A percentile compares a stretch with the other conserved stretches of the same genome.
Conservation (phyloP, 2,888 invertebrate species). For the Melinaea marsaeus region DNA sequence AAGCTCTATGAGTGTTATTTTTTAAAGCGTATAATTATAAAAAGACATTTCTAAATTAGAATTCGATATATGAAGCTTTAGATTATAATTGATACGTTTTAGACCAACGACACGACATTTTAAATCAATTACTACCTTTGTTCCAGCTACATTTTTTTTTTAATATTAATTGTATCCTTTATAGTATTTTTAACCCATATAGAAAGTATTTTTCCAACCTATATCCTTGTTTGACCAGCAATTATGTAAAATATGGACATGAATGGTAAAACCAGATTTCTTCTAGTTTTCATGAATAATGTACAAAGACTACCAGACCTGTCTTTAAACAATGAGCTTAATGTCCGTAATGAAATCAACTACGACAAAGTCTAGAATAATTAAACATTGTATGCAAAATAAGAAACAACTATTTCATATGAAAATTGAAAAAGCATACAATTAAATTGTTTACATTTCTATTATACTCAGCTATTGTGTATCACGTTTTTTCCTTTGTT, state of each 20-base stretch:
- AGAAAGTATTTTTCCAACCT: conserved; percentile 1
- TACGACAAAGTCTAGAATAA: conserved; percentile 4
- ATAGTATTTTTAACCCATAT: background rate
- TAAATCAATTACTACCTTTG: too few relatives aligned
- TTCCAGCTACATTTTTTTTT: too few relatives aligned
- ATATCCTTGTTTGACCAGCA: conserved; percentile 14
- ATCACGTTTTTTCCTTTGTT: conserved; percentile 9
- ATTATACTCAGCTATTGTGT: background rate
- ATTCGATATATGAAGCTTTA: too few relatives aligned
- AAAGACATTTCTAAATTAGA: too few relatives aligned
- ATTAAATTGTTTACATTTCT: background rate
- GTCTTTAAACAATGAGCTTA: conserved; percentile 17
- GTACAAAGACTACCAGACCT: conserved; percentile 7
- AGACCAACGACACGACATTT: too few relatives aligned
- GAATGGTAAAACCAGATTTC: conserved; percentile 16
- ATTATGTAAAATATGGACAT: conserved; percentile 11
- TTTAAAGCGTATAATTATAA: too few relatives aligned
- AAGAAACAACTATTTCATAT: background rate
- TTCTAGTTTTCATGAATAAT: conserved; percentile 3
- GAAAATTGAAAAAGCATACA: background rate
- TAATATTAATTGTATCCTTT: background rate
- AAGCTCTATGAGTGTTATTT: too few relatives aligned
- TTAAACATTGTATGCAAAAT: conserved; percentile 1
- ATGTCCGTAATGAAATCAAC: conserved; percentile 14
- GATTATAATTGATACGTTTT: too few relatives aligned